Evolutionary conservation across 2,888 invertebrate genomes (phyloP), one percentile per base, ranked within the genome.

Genomic region (Pimpla rufipes): DNA sequence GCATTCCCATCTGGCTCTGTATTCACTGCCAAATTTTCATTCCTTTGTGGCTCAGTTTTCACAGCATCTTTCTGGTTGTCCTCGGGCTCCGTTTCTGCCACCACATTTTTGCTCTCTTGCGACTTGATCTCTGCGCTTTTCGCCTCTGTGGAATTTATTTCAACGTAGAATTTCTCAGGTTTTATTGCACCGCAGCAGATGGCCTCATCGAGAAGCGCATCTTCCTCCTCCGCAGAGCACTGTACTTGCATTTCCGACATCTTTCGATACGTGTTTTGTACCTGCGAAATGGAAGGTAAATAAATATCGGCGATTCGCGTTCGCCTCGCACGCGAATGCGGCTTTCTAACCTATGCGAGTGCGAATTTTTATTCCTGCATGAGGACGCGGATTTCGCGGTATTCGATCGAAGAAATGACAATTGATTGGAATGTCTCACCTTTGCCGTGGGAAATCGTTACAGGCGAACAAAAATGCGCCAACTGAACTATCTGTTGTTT

Each of bases 141-240:
- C 3, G 47, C 37, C 0, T 23, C 13, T 7, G 40, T 29, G 7
- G 13, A 11, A 13, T 74, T 68, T 8, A 37, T 52, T 18, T 70
- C 21, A 7, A 78, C 35, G 7, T 77, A 18, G 10, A 84, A 59
- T 50, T 84, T 80, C n/a, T 37, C 79, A 0, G 81, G 42, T 10
- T 81, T 77, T 5, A 62, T 57, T 6, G 79, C 76, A 11, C 83
- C 71, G 83, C 86, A 86, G 42, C 88, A 88, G 57, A 90, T 78
- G 0, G 86, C 88, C 79, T 89, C 89, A 10, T 90, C 85, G 7
- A 90, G 64, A 21, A 90, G 87, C n/a, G 85, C 86, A 75, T 90
- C 88, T 16, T 90, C 90, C 37, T 90, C 88, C 0, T 78, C 85
- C 5, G 85, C 47, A 1, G 64, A 18, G 1, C 45, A 66, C 45